phyloP scores from a whole-genome alignment of 2,888 invertebrate species.

The Hypomecis atomaria region DNA sequence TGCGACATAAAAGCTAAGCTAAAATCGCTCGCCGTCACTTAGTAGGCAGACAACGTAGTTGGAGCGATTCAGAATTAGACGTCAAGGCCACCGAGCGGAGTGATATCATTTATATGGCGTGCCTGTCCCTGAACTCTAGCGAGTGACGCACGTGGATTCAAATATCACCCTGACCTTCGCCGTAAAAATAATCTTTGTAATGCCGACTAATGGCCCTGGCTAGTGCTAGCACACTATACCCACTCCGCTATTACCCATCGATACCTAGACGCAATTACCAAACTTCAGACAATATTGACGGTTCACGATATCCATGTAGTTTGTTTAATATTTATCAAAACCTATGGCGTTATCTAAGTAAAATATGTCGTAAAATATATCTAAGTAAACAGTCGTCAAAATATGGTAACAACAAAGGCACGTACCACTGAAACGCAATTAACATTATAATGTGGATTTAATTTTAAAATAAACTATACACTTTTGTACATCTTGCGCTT shows the following conservation, averaged over 20 bases:
- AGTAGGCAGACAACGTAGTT: constrained; percentile 78
- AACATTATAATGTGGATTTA: constrained; percentile 23
- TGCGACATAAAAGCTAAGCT: constrained; percentile 41
- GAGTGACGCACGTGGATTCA: constrained; percentile 79
- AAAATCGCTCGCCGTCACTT: constrained; percentile 55
- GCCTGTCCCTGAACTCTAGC: constrained; percentile 79
- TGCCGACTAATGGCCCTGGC: constrained; percentile 56
- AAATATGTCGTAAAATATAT: no score
- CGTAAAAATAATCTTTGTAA: constrained; percentile 71
- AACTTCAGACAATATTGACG: constrained; percentile 40
- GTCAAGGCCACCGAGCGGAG: constrained; percentile 73
- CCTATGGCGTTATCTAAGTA: background rate
- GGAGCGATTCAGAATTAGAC: constrained; percentile 78
- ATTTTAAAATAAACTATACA: constrained; percentile 26
- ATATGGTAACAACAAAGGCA: constrained; percentile 12
- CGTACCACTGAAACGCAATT: constrained; percentile 23
- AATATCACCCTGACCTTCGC: constrained; percentile 78
- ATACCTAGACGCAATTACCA: constrained; percentile 44
- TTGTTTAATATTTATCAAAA: background rate
- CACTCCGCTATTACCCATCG: constrained; percentile 4
- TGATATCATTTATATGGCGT: constrained; percentile 81
- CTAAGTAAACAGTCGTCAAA: constrained; percentile 1
- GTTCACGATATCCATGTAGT: constrained; percentile 14
- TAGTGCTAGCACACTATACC: constrained; percentile 32
- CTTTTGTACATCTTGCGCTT: constrained; percentile 37